Base-by-base conservation (phyloP, 2,113 vertebrate genomes). In the Lathamus discolor region DNA sequence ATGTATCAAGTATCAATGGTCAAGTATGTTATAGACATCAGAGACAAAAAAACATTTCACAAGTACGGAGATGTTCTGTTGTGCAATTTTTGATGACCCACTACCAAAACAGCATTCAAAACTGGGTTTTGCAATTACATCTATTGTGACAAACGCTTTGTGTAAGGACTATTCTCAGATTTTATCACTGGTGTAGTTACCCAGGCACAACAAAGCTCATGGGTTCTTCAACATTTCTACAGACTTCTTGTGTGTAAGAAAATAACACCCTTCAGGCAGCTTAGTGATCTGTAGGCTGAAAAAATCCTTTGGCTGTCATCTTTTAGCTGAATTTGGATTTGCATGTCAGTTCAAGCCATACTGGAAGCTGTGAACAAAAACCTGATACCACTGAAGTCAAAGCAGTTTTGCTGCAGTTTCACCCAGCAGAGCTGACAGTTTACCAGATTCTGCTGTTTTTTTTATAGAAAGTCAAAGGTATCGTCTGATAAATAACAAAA, bases 291-390 rank as follows among this genome's bases (percentile, higher is more conserved):
- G n/a, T 29, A 49, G 31, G 63, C 22, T 69, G 54, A 83, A 86
- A 92, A 85, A 83, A 51, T 41, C 25, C 82, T 63, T 80, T 88
- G 73, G 25, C 43, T 91, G 37, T 76, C 77, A 68, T 64, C 11
- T 93, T 67, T 29, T 6, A 93, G 46, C 23, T 90, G 46, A 80
- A 90, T 93, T 77, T 92, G 68, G 23, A 77, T 86, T 93, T 88
- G 49, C 51, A 28, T 92, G 61, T 69, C 79, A 27, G 49, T 63
- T 88, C 51, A 85, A 92, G 76, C 55, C 44, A 13, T 2, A 5
- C 39, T 82, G 67, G 52, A 84, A 92, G 63, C 39, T 35, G 25
- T 39, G 51, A 54, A n/a, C 66, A 59, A 70, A 90, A 90, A 77
- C 37, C 82, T 51, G 33, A 83, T 70, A 44, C 20, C 27, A 6